Evolutionary conservation across 1,140 invertebrate genomes (phyloP).

Genomic region (Diachasma alloeum): DNA sequence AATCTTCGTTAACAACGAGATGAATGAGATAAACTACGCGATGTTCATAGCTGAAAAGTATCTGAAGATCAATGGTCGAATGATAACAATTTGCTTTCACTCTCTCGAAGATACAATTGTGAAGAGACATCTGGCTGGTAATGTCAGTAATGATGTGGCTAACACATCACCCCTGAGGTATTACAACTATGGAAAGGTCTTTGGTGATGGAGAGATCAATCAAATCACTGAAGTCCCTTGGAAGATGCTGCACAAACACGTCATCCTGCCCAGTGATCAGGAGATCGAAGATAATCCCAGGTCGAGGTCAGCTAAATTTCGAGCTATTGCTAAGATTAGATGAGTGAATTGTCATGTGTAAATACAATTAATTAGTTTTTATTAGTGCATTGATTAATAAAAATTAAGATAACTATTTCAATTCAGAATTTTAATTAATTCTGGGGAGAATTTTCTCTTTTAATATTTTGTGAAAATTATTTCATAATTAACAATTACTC

Average conservation of each 20-base stretch:
- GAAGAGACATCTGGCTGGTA: slow-evolving; percentile 86
- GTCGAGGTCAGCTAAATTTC: slow-evolving; percentile 86
- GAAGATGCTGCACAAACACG: slow-evolving; percentile 83
- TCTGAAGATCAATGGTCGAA: slow-evolving; percentile 78
- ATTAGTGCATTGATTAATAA: neutral
- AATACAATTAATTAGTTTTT: slow-evolving; percentile 26
- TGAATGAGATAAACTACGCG: slow-evolving; percentile 94
- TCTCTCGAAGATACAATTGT: slow-evolving; percentile 95
- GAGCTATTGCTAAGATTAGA: slow-evolving; percentile 80
- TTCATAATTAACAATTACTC: too few relatives aligned
- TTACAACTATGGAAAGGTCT: slow-evolving; percentile 66
- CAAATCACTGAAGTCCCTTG: slow-evolving; percentile 73
- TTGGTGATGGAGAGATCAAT: slow-evolving; percentile 69
- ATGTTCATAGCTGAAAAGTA: slow-evolving; percentile 81
- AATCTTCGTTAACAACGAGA: slow-evolving; percentile 97
- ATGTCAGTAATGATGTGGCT: slow-evolving; percentile 73
- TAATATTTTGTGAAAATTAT: too few relatives aligned
- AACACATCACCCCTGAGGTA: slow-evolving; percentile 76
- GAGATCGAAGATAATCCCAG: slow-evolving; percentile 84
- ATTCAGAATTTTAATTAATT: too few relatives aligned
- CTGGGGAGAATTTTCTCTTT: too few relatives aligned
- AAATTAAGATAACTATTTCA: slow-evolving; percentile 6
- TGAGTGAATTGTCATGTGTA: slow-evolving; percentile 41
- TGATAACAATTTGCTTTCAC: slow-evolving; percentile 90
- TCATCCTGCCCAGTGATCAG: slow-evolving; percentile 75